These are phyloP conservation scores for Pteromalus puparum DNA, from an alignment of 1,140 invertebrate species.

Conservation along the genomic window DNA sequence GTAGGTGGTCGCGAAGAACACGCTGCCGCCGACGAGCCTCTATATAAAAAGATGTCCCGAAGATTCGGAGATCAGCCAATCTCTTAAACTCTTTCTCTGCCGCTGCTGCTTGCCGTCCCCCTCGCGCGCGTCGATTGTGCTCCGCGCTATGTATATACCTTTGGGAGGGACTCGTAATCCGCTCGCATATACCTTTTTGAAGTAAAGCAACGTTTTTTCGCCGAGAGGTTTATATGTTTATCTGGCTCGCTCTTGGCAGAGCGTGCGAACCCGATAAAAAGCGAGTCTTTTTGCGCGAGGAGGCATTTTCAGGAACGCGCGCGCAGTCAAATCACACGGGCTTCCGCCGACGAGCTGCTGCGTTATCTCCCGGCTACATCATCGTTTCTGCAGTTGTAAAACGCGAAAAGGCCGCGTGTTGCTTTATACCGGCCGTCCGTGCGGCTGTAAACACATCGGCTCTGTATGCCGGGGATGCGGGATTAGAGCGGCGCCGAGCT, in stretches of 20 bases:
- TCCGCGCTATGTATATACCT: neutral
- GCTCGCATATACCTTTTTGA: neutral
- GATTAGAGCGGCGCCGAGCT: neutral
- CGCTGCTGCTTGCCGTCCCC: neutral
- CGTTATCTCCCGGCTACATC: neutral
- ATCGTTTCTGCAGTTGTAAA: conserved; percentile 10
- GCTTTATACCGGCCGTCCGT: neutral
- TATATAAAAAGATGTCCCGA: conserved; percentile 55
- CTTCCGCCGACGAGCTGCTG: neutral
- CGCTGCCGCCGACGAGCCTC: conserved; percentile 26
- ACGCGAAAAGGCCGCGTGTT: neutral
- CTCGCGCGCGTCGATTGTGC: neutral
- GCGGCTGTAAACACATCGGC: neutral
- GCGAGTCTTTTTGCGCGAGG: neutral
- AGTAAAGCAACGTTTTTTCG: neutral
- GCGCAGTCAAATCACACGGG: neutral
- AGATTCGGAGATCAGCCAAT: conserved; percentile 36
- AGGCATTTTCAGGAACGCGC: neutral
- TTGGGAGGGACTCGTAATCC: neutral
- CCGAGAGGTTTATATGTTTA: neutral
- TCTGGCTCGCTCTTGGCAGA: neutral
- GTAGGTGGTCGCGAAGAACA: conserved; percentile 36
- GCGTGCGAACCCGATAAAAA: neutral
- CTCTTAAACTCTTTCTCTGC: neutral
- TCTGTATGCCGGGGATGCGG: neutral